Conservation (phyloP, 2,888 invertebrate genomes). For the Lomographa bimaculata region DNA sequence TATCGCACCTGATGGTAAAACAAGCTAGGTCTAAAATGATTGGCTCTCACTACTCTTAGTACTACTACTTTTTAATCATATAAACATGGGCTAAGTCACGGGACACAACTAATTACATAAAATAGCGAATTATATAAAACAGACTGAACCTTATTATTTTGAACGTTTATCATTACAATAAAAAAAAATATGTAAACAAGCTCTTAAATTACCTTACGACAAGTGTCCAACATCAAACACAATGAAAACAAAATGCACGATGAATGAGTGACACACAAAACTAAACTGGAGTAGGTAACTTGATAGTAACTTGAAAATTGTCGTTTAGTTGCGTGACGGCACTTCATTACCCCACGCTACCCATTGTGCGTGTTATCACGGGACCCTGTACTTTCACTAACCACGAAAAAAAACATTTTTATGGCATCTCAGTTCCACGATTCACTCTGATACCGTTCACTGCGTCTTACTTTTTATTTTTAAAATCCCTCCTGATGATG, state of each 20-base stretch:
- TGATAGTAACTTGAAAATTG: constrained; percentile 41
- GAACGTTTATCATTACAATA: too few species aligned
- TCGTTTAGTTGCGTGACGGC: constrained; percentile 36
- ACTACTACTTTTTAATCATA: too few species aligned
- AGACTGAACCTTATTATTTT: too few species aligned
- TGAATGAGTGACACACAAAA: constrained; percentile 12
- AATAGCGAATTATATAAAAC: too few species aligned
- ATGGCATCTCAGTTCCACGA: constrained; percentile 46
- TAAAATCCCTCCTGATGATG: constrained; percentile 27
- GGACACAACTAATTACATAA: too few species aligned
- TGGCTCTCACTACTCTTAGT: too few species aligned
- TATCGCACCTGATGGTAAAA: too few species aligned
- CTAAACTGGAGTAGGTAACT: constrained; percentile 29
- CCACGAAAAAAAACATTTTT: constrained; percentile 45
- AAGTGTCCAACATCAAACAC: constrained; percentile 10
- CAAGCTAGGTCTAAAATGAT: too few species aligned
- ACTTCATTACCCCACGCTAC: constrained; percentile 43
- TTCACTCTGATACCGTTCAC: constrained; percentile 59
- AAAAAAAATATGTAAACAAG: too few species aligned
- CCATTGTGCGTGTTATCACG: constrained; percentile 37
- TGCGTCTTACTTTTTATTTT: constrained; percentile 34
- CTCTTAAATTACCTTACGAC: too few species aligned
- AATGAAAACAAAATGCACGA: too few species aligned
- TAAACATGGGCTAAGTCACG: too few species aligned
- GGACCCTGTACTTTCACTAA: constrained; percentile 60